Conservation (phyloP, 2,113 vertebrate genomes). For the Thalassoma bifasciatum region DNA sequence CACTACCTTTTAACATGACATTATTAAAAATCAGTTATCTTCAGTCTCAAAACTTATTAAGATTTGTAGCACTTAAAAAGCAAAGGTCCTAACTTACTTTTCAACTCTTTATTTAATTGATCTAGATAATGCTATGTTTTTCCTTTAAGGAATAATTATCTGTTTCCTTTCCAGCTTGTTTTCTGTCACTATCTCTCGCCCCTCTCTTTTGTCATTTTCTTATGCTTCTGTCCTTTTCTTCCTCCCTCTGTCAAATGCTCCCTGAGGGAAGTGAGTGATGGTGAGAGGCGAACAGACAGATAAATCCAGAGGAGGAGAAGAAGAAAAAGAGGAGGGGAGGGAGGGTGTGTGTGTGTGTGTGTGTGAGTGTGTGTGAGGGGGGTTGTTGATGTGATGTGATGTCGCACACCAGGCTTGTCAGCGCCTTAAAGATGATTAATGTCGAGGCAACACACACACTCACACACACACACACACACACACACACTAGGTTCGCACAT, state of each 20-base stretch:
- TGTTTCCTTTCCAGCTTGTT: conserved; percentile 64
- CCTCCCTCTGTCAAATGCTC: conserved; percentile 75
- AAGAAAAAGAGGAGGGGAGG: conserved; percentile 13
- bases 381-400: conserved; percentile 69
- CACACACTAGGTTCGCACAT: too few relatives aligned
- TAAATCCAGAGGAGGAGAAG: conserved; percentile 82
- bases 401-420: conserved; percentile 89
- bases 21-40: not conserved
- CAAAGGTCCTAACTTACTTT: not conserved
- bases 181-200: conserved; percentile 49
- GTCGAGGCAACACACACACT: conserved; percentile 64
- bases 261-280: conserved; percentile 88
- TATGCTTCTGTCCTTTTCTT: conserved; percentile 63
- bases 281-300: conserved; percentile 85
- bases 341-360: conserved; percentile 21
- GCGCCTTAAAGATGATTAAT: conserved; percentile 99
- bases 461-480: conserved; percentile 20
- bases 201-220: conserved; percentile 21
- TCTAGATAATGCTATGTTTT: not conserved
- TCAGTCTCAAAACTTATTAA: not conserved
- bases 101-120: not conserved
- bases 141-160: not conserved
- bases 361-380: not conserved
- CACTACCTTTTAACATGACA: not conserved
- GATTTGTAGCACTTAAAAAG: not conserved